Conservation (phyloP, 2,113 vertebrate species). For the Rhinoptilus africanus region DNA sequence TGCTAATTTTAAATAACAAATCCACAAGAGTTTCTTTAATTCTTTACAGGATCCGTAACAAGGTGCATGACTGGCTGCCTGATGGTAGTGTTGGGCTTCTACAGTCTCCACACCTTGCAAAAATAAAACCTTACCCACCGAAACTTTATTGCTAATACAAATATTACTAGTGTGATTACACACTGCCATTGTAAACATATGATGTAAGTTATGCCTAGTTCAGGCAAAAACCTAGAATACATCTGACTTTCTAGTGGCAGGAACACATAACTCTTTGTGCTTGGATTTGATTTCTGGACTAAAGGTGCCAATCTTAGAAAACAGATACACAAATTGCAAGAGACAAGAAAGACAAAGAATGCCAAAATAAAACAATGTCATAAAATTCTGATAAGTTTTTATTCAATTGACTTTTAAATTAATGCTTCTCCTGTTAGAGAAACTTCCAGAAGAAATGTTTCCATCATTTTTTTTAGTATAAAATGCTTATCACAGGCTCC, state of each 20-base stretch:
- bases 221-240: background rate
- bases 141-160: background rate
- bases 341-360: background rate
- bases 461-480: background rate
- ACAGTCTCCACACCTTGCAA: background rate
- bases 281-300: background rate
- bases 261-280: background rate
- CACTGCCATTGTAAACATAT: background rate
- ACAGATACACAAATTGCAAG: background rate
- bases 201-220: background rate
- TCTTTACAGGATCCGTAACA: background rate
- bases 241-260: background rate
- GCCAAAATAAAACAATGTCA: background rate
- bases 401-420: background rate
- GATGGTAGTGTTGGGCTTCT: background rate
- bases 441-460: background rate
- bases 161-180: background rate
- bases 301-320: background rate
- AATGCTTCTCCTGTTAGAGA: background rate
- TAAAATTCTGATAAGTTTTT: background rate
- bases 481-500: background rate
- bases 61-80: background rate
- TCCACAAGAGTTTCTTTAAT: background rate
- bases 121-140: background rate
- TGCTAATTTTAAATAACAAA: background rate